These are phyloP conservation scores for Orius laevigatus DNA, from an alignment of 1,140 invertebrate species.

Conservation along the genomic window DNA sequence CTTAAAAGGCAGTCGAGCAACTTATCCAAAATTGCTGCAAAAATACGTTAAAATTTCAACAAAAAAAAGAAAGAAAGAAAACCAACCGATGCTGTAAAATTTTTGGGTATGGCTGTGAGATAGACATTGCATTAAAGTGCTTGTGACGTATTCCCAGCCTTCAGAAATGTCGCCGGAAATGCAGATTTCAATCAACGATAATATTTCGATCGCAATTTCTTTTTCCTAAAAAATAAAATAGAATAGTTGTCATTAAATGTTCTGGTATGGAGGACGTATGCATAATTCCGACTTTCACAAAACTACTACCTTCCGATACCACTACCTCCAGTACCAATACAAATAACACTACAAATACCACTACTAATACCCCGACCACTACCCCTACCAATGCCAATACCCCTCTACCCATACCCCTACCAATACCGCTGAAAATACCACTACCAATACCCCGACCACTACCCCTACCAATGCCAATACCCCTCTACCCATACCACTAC, in stretches of 20 bases:
- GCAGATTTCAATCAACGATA: conserved; percentile 13
- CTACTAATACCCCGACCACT: no score
- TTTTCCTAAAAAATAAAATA: conserved; percentile 12
- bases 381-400: no score
- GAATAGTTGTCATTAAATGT: no score
- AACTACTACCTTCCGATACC: no score
- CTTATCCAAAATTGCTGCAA: conserved; percentile 33
- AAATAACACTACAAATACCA: no score
- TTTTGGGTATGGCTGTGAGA: conserved; percentile 27
- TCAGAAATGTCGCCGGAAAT: neutral
- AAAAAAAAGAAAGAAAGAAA: conserved; percentile 17
- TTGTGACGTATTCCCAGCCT: conserved; percentile 24
- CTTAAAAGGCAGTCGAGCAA: conserved; percentile 32
- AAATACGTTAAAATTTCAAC: neutral
- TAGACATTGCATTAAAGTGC: conserved; percentile 23
- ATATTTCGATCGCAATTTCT: conserved; percentile 13
- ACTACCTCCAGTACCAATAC: no score
- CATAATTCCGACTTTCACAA: neutral
- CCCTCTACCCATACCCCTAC: no score
- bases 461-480: no score
- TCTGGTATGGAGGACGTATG: no score
- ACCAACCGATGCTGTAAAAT: conserved; percentile 35
- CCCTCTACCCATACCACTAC: no score
- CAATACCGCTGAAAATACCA: no score
- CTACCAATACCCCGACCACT: no score